Percentiles rank a stretch among this genome's conserved stretches.
phyloP scores from a whole-genome alignment of 1,140 invertebrate species.

The Ceratina australensis region DNA sequence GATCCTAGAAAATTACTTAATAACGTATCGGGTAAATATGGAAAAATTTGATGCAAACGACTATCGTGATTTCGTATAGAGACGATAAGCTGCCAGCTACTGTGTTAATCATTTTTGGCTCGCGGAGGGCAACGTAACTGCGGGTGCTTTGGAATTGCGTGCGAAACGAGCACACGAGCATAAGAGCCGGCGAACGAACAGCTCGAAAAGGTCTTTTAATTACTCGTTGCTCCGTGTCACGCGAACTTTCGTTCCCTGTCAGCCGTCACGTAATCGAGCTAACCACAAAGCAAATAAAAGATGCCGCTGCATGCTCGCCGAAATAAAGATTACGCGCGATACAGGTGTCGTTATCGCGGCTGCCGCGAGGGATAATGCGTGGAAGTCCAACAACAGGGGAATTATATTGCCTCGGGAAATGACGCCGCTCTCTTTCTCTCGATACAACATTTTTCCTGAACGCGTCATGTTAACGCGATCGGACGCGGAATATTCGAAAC shows the following conservation, averaged over 20 bases:
- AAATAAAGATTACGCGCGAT: background rate
- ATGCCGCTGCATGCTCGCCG: background rate
- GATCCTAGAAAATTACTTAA: no score
- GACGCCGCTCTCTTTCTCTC: no score
- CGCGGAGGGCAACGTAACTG: background rate
- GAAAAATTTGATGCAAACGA: no score
- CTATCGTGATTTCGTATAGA: no score
- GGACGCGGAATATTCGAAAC: no score
- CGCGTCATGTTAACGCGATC: no score
- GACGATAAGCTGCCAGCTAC: no score
- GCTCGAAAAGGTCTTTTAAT: constrained; percentile 50
- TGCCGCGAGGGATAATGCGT: no score
- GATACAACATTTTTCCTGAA: no score
- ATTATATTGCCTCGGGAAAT: no score
- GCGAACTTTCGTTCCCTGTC: constrained; percentile 40
- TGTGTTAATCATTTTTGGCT: background rate
- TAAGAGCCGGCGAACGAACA: constrained; percentile 2
- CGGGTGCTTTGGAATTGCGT: constrained; percentile 24
- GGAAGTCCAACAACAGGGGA: background rate
- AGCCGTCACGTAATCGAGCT: constrained; percentile 41
- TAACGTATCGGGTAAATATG: no score
- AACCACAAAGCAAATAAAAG: background rate
- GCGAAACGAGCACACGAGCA: background rate
- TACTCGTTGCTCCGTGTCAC: constrained; percentile 44
- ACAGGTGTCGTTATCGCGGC: background rate